Percentiles rank a stretch among this genome's conserved stretches.
phyloP scores from a whole-genome alignment of 2,113 vertebrate species.

The Struthio camelus region DNA sequence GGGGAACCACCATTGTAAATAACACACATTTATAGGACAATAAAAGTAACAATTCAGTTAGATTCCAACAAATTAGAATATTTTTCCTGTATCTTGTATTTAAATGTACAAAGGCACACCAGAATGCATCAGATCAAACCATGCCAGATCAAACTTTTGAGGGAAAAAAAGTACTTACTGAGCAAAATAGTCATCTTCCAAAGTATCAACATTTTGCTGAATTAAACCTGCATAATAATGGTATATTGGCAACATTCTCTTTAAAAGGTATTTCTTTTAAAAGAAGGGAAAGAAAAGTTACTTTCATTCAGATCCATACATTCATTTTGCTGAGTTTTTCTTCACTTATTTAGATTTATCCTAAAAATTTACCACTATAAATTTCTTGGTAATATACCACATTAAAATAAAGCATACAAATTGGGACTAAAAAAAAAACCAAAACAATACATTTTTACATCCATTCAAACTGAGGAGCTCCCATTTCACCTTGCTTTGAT shows the following conservation, averaged over 20 bases:
- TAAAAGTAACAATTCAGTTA: not conserved
- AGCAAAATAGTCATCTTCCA: slow-evolving; percentile 68
- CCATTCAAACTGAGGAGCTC: not conserved
- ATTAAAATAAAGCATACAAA: not conserved
- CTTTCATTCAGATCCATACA: slow-evolving; percentile 2
- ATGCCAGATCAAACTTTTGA: not conserved
- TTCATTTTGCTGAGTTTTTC: not conserved
- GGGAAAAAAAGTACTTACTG: slow-evolving; percentile 71
- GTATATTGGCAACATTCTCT: slow-evolving; percentile 77
- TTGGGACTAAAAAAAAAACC: not conserved
- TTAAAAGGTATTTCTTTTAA: slow-evolving; percentile 81
- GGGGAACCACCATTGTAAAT: not conserved
- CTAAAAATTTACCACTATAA: not conserved
- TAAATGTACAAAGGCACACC: not conserved
- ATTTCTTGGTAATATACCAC: not conserved
- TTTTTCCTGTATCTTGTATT: not conserved
- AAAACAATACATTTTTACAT: not conserved
- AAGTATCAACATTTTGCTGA: slow-evolving; percentile 55
- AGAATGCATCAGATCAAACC: not conserved
- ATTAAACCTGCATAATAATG: slow-evolving; percentile 73
- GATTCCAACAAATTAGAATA: not conserved
- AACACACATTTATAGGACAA: not conserved
- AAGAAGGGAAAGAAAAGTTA: slow-evolving; percentile 56
- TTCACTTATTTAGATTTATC: not conserved
- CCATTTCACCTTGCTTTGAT: not conserved